Evolutionary conservation across 2,113 vertebrate species (phyloP), one percentile per base, ranked within the genome.

Genomic region (Entosphenus tridentatus): DNA sequence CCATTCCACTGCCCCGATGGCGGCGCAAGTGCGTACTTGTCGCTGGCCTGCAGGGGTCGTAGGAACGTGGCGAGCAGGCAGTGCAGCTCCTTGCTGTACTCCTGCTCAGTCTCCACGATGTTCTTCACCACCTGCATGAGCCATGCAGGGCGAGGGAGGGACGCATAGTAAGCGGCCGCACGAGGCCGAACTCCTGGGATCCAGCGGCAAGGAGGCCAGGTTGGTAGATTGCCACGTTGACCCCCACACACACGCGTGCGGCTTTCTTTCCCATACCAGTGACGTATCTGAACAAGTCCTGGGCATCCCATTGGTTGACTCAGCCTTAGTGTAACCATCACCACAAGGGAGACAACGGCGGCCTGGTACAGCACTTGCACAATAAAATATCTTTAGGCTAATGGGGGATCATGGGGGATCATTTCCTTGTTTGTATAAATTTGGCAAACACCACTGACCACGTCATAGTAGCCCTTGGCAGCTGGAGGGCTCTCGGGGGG

Each of bases 71-170:
- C 84, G 73, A 96, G 83, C 76, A 96, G 81, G 72, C 80, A 86
- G 81, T 95, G 90, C 67, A 98, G 85, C 71, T 96, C 90, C 78
- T 91, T 95, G 73, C 87, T 88, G 76, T 96, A 98, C 73, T 93
- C 90, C 8, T 86, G 90, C 80, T 98, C 93, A 17, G 89, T 97
- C 83, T 98, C 93, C 80, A 98, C 80, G 81, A 98, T 97, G 78
- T 97, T 97, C 80, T 98, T 90, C 78, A 65, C 62, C n/a, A 65
- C 62, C 62, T 65, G 10, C 39, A 21, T 21, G 39, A 39, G 39
- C 39, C 39, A 39, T 39, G 39, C 39, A 39, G 39, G 39, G 39
- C 39, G 39, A 39, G 39, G 39, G 39, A 39, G 39, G 39, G 39
- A 39, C 39, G 39, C 39, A 39, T 1, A 39, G 4, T 39, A 39